Evolutionary conservation across 2,888 invertebrate species (phyloP).

Genomic region (Oscheius sp.): DNA sequence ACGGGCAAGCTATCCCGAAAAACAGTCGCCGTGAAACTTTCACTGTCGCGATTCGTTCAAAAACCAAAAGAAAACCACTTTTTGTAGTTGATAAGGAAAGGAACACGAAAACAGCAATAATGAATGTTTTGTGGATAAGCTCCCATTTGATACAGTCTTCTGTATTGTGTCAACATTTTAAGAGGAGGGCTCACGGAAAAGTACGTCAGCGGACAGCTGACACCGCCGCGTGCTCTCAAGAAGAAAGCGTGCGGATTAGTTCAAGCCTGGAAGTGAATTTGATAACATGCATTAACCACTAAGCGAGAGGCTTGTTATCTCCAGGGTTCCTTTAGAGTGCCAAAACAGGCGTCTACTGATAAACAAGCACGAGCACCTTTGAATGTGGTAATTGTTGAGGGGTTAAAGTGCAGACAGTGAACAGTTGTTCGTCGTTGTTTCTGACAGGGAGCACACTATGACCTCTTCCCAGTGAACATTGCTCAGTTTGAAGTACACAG

Average conservation of each 20-base stretch:
- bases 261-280: background rate
- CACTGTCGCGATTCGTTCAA: too few relatives aligned
- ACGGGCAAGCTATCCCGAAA: too few relatives aligned
- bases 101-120: too few relatives aligned
- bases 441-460: constrained; percentile 7
- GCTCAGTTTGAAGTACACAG: constrained; percentile 6
- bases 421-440: background rate
- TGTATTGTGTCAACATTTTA: background rate
- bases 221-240: constrained; percentile 10
- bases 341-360: constrained; percentile 35
- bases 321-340: constrained; percentile 7
- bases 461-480: constrained; percentile 1
- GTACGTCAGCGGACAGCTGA: constrained; percentile 22
- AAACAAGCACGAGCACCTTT: constrained; percentile 1
- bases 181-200: background rate
- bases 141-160: too few relatives aligned
- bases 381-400: background rate
- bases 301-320: constrained; percentile 11
- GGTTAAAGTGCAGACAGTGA: background rate
- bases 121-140: too few relatives aligned
- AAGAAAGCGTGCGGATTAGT: background rate
- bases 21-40: too few relatives aligned
- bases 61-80: too few relatives aligned
- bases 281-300: too few relatives aligned
- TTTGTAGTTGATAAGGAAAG: too few relatives aligned